Evolutionary conservation across 2,113 vertebrate genomes (phyloP).

Genomic region (Clarias magur): DNA sequence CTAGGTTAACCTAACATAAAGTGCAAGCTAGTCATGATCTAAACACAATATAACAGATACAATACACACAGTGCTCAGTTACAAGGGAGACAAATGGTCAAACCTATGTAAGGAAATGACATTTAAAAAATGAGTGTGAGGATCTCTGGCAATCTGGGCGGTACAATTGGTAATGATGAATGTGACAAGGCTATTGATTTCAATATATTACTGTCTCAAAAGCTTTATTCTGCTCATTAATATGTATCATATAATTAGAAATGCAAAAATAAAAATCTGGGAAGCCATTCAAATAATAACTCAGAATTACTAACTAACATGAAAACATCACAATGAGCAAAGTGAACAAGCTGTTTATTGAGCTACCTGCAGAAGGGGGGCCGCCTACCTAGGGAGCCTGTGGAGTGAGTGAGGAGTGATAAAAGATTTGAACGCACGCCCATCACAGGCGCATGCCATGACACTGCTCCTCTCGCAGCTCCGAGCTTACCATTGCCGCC

Average conservation of each 20-base stretch:
- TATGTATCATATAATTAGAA: neutral
- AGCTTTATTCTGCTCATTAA: neutral
- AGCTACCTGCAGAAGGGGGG: too few relatives aligned
- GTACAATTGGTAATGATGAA: neutral
- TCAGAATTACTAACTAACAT: neutral
- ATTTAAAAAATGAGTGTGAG: neutral
- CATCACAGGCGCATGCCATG: too few relatives aligned
- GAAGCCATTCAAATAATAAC: neutral
- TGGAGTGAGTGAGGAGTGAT: too few relatives aligned
- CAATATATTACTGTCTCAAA: neutral
- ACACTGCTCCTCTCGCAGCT: too few relatives aligned
- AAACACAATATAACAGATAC: neutral
- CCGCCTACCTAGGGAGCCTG: too few relatives aligned
- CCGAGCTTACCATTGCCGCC: too few relatives aligned
- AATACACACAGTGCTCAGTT: neutral
- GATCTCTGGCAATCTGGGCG: neutral
- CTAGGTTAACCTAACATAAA: neutral
- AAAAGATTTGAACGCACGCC: too few relatives aligned
- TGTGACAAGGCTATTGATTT: neutral
- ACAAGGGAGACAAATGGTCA: neutral
- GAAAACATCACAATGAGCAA: neutral
- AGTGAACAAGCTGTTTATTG: neutral
- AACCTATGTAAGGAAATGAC: too few relatives aligned
- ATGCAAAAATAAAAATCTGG: neutral
- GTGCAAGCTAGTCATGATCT: neutral